These are phyloP conservation scores for Galerucella pusilla DNA, from an alignment of 2,888 invertebrate species.

Conservation along the genomic window DNA sequence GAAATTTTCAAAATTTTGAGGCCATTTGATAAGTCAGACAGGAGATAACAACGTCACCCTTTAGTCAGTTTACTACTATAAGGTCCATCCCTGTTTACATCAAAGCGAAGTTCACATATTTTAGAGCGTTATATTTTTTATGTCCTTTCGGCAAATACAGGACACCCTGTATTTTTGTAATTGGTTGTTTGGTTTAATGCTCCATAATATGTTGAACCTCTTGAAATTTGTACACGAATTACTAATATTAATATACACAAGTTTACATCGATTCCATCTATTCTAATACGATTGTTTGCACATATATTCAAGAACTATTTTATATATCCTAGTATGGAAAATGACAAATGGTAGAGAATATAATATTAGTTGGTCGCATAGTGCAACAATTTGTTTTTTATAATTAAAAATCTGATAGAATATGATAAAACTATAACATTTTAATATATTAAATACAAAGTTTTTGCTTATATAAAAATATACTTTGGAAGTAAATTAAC, in stretches of 20 bases:
- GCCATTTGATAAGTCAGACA: conserved; percentile 12
- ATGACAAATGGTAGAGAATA: background rate
- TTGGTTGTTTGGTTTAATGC: background rate
- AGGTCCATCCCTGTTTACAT: conserved; percentile 41
- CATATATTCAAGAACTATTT: conserved; percentile 23
- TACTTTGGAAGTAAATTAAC: background rate
- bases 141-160: background rate
- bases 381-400: no score
- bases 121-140: conserved; percentile 26
- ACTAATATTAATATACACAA: conserved; percentile 43
- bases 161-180: background rate
- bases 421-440: no score
- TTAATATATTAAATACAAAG: no score
- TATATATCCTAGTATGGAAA: background rate
- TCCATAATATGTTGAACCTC: background rate
- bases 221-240: conserved; percentile 35
- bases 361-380: background rate
- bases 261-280: conserved; percentile 49
- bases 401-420: no score
- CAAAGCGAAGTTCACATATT: conserved; percentile 38
- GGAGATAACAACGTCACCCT: conserved; percentile 6
- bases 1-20: conserved; percentile 16
- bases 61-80: conserved; percentile 13
- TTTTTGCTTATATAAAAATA: background rate
- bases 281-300: conserved; percentile 41